Conservation (phyloP, 2,113 vertebrate species). For the rat (Rattus norvegicus) region GRCr8 NC_086022.1:172055001-172055500, state of each 20-base stretch:
- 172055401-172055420: neutral
- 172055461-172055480: neutral
- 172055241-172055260: constrained; percentile 58
- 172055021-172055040: neutral
- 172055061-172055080: neutral
- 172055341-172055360: neutral
- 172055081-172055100: neutral
- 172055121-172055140: constrained; percentile 7
- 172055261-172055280: constrained; percentile 15
- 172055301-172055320: neutral
- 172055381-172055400: neutral
- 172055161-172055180: neutral
- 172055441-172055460: neutral
- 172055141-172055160: neutral
- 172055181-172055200: constrained; percentile 54
- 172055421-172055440: constrained; percentile 9
- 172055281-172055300: constrained; percentile 31
- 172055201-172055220: constrained; percentile 10
- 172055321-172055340: neutral
- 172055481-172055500: neutral
- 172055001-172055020: neutral
- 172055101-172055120: constrained; percentile 50
- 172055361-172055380: neutral
- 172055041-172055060: neutral
- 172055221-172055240: neutral